Percentiles rank a stretch among this genome's conserved stretches.
These are phyloP conservation scores for Oreochromis aureus DNA, from an alignment of 2,113 vertebrate genomes.

Conservation along the genomic window DNA sequence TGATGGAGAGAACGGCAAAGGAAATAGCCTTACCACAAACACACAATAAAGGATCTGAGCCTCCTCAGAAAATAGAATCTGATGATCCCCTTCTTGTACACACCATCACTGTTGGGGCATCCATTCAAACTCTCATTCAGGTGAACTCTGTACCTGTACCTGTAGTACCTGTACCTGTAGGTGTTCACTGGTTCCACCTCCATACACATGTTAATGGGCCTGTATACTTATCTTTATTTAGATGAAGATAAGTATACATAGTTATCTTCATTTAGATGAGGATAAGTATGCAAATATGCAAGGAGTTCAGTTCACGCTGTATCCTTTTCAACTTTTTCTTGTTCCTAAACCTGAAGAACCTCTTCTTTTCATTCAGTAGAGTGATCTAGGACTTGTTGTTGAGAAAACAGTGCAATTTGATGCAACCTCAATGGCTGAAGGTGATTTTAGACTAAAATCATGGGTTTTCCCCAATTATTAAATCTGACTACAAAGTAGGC, in stretches of 20 bases:
- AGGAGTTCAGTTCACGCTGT: not conserved
- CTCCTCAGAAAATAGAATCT: not conserved
- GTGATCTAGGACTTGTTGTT: not conserved
- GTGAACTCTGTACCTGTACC: not conserved
- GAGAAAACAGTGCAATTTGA: not conserved
- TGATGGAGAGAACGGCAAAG: not conserved
- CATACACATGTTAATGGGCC: not conserved
- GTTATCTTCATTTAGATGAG: not conserved
- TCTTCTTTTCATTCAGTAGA: not conserved
- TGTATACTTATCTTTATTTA: not conserved
- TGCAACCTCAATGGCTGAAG: not conserved
- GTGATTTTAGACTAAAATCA: not conserved
- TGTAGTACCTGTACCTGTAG: not conserved
- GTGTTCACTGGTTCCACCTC: not conserved
- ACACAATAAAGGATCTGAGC: not conserved
- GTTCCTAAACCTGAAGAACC: not conserved
- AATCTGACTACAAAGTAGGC: not conserved
- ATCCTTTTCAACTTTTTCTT: not conserved
- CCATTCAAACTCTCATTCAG: not conserved
- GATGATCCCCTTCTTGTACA: not conserved
- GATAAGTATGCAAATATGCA: not conserved
- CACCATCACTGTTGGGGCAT: not conserved
- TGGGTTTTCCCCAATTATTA: not conserved
- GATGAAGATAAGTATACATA: not conserved
- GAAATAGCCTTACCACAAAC: not conserved